Evolutionary conservation across 1,140 invertebrate genomes (phyloP), one percentile per base, ranked within the genome.

Genomic region (Araneus ventricosus): DNA sequence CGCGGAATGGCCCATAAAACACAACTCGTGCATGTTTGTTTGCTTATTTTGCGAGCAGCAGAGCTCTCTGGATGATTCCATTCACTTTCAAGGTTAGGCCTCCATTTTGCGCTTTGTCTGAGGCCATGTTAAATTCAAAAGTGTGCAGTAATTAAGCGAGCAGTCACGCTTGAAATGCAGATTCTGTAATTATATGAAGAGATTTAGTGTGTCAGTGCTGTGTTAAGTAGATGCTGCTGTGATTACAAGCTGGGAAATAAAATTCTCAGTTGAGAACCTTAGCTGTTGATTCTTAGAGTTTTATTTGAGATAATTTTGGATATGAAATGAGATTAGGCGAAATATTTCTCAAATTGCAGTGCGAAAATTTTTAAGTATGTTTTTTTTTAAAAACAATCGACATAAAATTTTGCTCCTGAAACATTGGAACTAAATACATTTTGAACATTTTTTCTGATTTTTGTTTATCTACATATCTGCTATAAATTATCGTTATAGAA

Each of bases 1-100:
- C n/a, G 82, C 39, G 41, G 82, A 57, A 84, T 57, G 82, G 41
- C 82, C 14, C 82, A 84, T 84, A 84, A 84, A 84, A 84, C 82
- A 84, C 45, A 24, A 30, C n/a, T 75, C 45, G 82, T 84, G 82
- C 82, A 57, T 84, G 45, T 84, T 84, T 84, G 82, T 57, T 57
- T 45, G 82, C 39, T 57, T 57, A 84, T 84, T 84, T 84, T 52
- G 24, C 41, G 14, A 34, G 45, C 41, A 5, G n/a, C 30, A 24
- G 24, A 41, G 34, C 30, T 37, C n/a, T n/a, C 34, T 37, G 30
- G 20, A 34, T 4, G 70, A 37, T 17, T 20, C 70, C 20, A 75
- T 75, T 75, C 70, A 37, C 34, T 75, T 75, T 75, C 70, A 75
- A 75, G 70, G 70, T 75, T 75, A 6, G 30, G 4, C 8, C 70